Conservation (phyloP, 2,113 vertebrate genomes). For the Oreotrochilus melanogaster region DNA sequence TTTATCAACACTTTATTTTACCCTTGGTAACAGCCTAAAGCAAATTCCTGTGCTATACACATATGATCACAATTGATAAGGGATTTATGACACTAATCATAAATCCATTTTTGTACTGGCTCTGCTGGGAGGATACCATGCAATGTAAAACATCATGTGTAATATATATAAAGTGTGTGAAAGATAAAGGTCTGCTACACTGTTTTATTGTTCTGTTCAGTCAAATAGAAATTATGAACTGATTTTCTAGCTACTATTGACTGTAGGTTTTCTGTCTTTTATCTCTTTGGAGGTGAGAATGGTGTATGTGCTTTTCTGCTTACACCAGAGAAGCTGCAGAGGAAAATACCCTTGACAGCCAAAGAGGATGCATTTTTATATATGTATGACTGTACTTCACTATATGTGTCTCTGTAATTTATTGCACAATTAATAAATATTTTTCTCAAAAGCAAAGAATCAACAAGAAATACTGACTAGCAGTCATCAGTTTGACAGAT, state of each 20-base stretch:
- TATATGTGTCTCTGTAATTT: neutral
- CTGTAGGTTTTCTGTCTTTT: neutral
- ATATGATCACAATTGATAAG: slow-evolving; percentile 46
- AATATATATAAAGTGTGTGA: neutral
- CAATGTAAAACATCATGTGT: neutral
- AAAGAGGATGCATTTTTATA: neutral
- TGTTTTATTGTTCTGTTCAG: neutral
- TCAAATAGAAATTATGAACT: neutral
- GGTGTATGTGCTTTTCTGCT: neutral
- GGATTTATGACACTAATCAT: slow-evolving; percentile 48
- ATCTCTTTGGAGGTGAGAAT: neutral
- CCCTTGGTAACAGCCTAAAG: neutral
- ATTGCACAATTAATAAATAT: neutral
- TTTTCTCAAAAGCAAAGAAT: neutral
- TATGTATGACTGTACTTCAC: neutral
- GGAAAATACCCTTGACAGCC: neutral
- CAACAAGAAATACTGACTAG: neutral
- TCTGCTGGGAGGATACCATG: neutral
- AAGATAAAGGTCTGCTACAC: neutral
- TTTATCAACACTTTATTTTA: slow-evolving; percentile 56
- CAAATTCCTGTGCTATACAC: slow-evolving; percentile 20
- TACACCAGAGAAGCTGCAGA: neutral
- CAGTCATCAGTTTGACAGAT: neutral
- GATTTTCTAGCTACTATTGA: neutral
- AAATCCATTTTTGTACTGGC: slow-evolving; percentile 44